These are phyloP conservation scores for Notothenia rossii DNA, from an alignment of 2,113 vertebrate species.

Conservation along the genomic window DNA sequence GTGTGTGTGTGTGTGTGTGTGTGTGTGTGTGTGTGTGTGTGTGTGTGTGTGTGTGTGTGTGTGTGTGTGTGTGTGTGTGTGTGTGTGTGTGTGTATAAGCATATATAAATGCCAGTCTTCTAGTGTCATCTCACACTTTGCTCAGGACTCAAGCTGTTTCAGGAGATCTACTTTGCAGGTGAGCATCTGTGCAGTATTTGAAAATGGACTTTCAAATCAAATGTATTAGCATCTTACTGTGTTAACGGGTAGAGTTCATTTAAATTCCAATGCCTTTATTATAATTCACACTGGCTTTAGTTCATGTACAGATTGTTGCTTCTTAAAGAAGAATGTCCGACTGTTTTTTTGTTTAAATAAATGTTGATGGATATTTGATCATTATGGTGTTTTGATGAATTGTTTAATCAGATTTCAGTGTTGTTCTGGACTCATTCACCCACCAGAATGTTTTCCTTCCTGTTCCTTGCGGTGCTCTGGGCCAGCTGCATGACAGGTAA, in stretches of 20 bases:
- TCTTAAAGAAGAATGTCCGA: not conserved
- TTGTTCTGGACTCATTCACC: not conserved
- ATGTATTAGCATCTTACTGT: not conserved
- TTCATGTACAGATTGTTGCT: not conserved
- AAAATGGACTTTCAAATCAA: no score
- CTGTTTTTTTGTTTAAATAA: not conserved
- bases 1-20: no score
- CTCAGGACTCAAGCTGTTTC: not conserved
- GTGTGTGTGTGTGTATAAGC: not conserved
- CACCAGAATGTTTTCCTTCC: slow-evolving; percentile 24
- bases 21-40: no score
- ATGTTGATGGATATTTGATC: not conserved
- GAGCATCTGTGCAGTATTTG: not conserved
- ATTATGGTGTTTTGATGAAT: not conserved
- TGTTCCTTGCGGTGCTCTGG: slow-evolving; percentile 26
- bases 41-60: no score
- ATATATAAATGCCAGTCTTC: not conserved
- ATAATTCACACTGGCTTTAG: not conserved
- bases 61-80: not conserved
- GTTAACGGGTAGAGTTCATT: not conserved
- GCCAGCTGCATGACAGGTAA: slow-evolving; percentile 34
- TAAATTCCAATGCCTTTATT: not conserved
- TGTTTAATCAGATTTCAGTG: slow-evolving; percentile 4
- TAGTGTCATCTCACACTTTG: not conserved
- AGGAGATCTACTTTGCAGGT: slow-evolving; percentile 5